phyloP scores from a whole-genome alignment of 2,797 vertebrate species.

The Cuniculus paca region DNA sequence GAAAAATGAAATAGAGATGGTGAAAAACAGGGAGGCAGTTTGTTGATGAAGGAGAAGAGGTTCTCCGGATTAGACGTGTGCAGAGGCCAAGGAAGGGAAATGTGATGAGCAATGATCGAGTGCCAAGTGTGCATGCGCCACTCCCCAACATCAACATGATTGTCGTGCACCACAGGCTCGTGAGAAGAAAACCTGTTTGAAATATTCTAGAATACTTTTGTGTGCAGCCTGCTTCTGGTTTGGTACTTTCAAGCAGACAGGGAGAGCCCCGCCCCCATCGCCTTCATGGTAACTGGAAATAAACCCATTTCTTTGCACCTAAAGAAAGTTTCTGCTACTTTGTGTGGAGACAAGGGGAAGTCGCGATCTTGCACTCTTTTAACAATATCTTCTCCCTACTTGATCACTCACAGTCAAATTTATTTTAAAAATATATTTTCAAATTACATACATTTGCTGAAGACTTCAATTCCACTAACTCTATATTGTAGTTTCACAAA shows the following conservation, averaged over 20 bases:
- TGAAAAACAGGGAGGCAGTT: background rate
- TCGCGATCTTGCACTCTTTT: too few species aligned
- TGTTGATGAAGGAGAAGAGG: background rate
- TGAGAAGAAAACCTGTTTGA: background rate
- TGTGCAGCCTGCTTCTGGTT: background rate
- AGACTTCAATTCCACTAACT: background rate
- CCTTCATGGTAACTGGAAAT: too few species aligned
- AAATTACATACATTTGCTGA: background rate
- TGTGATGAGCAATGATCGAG: background rate
- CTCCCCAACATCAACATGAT: background rate
- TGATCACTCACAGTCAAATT: too few species aligned
- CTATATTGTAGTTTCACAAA: background rate
- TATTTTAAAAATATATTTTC: background rate
- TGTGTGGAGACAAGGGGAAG: too few species aligned
- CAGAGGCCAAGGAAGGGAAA: background rate
- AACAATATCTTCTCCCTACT: too few species aligned
- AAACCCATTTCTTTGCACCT: too few species aligned
- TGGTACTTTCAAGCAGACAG: background rate
- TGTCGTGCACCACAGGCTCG: background rate
- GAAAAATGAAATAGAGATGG: background rate
- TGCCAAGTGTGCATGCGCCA: background rate
- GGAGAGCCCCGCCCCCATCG: too few species aligned
- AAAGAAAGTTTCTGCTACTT: too few species aligned
- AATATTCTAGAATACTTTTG: background rate
- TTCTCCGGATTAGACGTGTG: background rate